Base-by-base conservation (phyloP, 2,113 vertebrate genomes). In the Poicephalus gulielmi region DNA sequence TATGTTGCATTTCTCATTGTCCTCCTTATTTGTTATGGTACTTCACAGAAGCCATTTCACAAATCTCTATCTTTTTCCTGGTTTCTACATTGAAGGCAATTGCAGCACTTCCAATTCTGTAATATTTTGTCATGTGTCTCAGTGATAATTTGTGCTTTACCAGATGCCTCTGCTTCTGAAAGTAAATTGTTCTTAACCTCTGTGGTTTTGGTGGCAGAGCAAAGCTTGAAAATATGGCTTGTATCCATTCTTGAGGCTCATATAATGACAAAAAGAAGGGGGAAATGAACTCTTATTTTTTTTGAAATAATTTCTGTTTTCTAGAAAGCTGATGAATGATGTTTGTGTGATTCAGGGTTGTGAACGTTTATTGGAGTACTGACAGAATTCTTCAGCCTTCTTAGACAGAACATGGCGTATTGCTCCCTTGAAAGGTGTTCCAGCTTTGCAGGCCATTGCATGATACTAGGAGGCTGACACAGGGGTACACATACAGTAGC, bases 141-240 rank as follows among this genome's bases (percentile, higher is more conserved):
- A 23, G 0, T 70, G 71, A 86, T 93, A 94, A 92, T 92, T 93
- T 92, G 73, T 92, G 62, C 57, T 95, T 93, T 69, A 84, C 66
- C 52, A 90, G 69, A 76, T 93, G 83, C 35, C 39, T 79, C 80
- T 55, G 69, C 52, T 93, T 84, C 66, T 82, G 86, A 66, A 84
- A 84, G 53, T 78, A 76, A 90, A 92, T 82, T 83, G 73, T 69
- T 82, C 80, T 90, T 71, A 87, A 53, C 46, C 50, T 81, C 79
- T 77, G 55, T 90, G 47, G n/a, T 53, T 92, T 86, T 73, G 19
- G 60, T 90, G 83, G 69, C 80, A 88, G 83, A 88, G 43, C 13
- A 55, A 52, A 30, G 9, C 68, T 92, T 92, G 85, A 90, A 94
- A 86, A 93, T 81, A 80, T 3, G 7, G 35, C 43, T 83, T 88